These are phyloP conservation scores for Parasteatoda lunata DNA, from an alignment of 2,888 invertebrate species.

Conservation along the genomic window DNA sequence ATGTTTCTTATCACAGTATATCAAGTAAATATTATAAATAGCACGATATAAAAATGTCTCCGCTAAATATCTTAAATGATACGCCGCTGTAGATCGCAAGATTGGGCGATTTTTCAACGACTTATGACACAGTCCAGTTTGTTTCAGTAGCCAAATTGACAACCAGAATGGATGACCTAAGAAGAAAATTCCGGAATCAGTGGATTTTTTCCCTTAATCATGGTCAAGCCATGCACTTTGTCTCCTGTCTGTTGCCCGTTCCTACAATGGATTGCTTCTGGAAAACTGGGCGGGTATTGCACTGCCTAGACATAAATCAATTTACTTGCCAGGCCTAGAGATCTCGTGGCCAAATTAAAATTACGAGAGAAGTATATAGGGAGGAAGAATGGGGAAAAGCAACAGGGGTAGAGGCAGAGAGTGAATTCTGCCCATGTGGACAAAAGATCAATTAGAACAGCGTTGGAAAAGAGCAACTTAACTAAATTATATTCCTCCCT, in stretches of 20 bases:
- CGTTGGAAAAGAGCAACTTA: constrained; percentile 52
- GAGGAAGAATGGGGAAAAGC: not conserved
- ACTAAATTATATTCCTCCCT: constrained; percentile 53
- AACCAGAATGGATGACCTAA: too few relatives aligned
- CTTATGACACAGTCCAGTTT: too few relatives aligned
- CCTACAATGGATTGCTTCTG: constrained; percentile 18
- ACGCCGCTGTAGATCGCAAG: too few relatives aligned
- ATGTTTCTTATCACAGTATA: too few relatives aligned
- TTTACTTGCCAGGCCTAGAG: constrained; percentile 29
- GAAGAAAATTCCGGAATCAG: too few relatives aligned
- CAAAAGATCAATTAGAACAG: constrained; percentile 59
- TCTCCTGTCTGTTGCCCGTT: not conserved
- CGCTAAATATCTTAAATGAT: too few relatives aligned
- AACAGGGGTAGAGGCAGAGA: constrained; percentile 2
- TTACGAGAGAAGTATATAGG: constrained; percentile 13
- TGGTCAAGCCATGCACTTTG: not conserved
- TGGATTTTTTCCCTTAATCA: not conserved
- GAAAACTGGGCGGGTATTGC: constrained; percentile 37
- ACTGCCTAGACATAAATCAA: constrained; percentile 47
- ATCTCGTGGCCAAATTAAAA: constrained; percentile 47
- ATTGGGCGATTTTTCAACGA: too few relatives aligned
- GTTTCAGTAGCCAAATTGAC: too few relatives aligned
- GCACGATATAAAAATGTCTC: too few relatives aligned
- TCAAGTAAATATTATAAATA: too few relatives aligned
- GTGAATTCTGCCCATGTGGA: constrained; percentile 25